These are phyloP conservation scores for Carposina sasakii DNA, from an alignment of 1,140 invertebrate species.

Conservation along the genomic window DNA sequence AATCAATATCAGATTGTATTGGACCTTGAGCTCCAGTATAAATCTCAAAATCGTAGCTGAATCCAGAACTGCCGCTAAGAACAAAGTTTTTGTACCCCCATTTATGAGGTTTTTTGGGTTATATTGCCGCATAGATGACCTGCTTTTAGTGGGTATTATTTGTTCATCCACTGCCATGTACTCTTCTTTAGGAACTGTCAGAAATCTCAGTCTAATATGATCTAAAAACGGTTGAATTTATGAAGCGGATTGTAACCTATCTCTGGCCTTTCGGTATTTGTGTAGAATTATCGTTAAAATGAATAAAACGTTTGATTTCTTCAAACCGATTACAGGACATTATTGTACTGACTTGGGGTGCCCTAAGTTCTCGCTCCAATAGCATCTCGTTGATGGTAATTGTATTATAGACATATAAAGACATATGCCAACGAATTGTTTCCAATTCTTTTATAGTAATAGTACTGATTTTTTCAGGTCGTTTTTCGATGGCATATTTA, in stretches of 20 bases:
- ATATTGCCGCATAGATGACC: slow-evolving; percentile 27
- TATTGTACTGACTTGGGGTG: slow-evolving; percentile 21
- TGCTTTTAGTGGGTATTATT: slow-evolving; percentile 34
- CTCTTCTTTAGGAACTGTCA: slow-evolving; percentile 35
- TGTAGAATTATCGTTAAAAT: slow-evolving; percentile 38
- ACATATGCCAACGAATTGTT: slow-evolving; percentile 30
- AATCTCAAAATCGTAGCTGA: slow-evolving; percentile 26
- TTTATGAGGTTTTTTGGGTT: slow-evolving; percentile 42
- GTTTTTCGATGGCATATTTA: not conserved
- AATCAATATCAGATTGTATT: slow-evolving; percentile 15
- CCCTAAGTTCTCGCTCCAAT: slow-evolving; percentile 24
- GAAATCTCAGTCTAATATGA: slow-evolving; percentile 23
- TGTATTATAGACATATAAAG: slow-evolving; percentile 27
- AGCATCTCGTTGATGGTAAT: slow-evolving; percentile 23
- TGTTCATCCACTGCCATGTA: slow-evolving; percentile 43
- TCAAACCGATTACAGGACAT: slow-evolving; percentile 35
- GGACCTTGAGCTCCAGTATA: slow-evolving; percentile 41
- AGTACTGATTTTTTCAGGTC: no score
- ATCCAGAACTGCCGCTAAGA: slow-evolving; percentile 32
- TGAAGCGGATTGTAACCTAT: slow-evolving; percentile 17
- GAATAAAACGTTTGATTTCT: slow-evolving; percentile 31
- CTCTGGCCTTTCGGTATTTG: slow-evolving; percentile 7
- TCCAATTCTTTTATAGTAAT: slow-evolving; percentile 31
- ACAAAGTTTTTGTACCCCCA: slow-evolving; percentile 33
- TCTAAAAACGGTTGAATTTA: slow-evolving; percentile 32